Evolutionary conservation across 1,140 invertebrate species (phyloP), one percentile per base, ranked within the genome.

Genomic region (Cecropterus lyciades): DNA sequence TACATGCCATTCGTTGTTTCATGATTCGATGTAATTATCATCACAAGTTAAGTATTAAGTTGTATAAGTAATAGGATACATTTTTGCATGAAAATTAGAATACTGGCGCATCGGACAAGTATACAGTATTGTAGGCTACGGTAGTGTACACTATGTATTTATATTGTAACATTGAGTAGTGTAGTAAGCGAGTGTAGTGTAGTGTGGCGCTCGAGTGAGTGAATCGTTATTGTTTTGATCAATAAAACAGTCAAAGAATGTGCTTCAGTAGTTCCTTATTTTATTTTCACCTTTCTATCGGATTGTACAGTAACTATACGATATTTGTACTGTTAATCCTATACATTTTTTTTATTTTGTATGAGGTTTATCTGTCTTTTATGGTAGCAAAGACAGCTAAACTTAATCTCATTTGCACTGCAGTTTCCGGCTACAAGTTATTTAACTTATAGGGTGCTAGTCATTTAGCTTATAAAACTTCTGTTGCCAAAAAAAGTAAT

Each of bases 81-180:
- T 59, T 59, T 59, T 59, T 59, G 43, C 56, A 46, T 48, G 56
- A 46, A 17, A 42, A 43, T 17, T 30, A 15, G 10, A 16, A 10
- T 52, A 13, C 13, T 24, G 48, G 20, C 43, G 15, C n/a, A 27
- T 30, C 24, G 42, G 53, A 13, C 40, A 45, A 46, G 56, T 17
- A 59, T 59, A 46, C 56, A 33, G 40, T 60, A 60, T 60, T 48
- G 57, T 49, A 60, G 57, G 57, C 57, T 60, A 60, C 57, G 57
- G 57, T 60, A 60, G 57, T 60, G 57, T 60, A 60, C 57, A 60
- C 57, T 60, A 60, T 60, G 57, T 60, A 60, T 60, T 60, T 60
- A 60, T 60, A 60, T 60, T 60, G 57, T 60, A 60, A 37, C 45
- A 60, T 60, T 60, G 57, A 49, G 57, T 60, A 49, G 57, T 49